Percentiles rank a stretch among this genome's conserved stretches.
Conservation (phyloP, 2,797 vertebrate species). For the Percopsis omiscomaycus region DNA sequence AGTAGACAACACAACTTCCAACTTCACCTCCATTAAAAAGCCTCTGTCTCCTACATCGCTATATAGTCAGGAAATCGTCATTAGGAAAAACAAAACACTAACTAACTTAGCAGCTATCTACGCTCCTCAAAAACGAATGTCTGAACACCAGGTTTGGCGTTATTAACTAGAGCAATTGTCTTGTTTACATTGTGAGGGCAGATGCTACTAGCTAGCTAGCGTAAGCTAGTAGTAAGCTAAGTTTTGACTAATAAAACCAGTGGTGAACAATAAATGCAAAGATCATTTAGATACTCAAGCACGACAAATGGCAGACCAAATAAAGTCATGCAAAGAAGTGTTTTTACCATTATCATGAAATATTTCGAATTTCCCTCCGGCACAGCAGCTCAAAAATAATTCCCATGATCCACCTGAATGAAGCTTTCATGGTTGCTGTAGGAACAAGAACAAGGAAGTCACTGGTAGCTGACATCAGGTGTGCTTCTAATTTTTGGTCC, state of each 20-base stretch:
- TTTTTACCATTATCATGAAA: constrained; percentile 22
- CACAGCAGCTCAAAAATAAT: no score
- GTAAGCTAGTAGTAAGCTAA: constrained; percentile 56
- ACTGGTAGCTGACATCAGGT: no score
- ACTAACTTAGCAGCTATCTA: background rate
- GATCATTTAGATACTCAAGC: no score
- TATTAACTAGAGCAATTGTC: no score
- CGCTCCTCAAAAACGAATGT: no score
- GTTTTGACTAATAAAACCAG: background rate
- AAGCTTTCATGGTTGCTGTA: no score
- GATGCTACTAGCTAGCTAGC: constrained; percentile 36
- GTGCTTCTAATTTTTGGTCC: no score
- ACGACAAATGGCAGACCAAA: background rate
- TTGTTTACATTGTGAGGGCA: background rate
- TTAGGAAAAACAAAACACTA: background rate
- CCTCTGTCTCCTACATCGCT: no score
- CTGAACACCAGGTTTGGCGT: no score
- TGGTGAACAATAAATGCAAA: background rate
- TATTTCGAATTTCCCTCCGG: constrained; percentile 78
- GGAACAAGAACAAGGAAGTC: no score
- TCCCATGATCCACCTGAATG: no score
- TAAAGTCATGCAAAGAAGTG: background rate
- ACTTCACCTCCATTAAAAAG: constrained; percentile 83
- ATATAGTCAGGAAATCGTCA: background rate
- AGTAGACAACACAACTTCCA: constrained; percentile 89